These are phyloP conservation scores for Creontiades dilutus DNA, from an alignment of 2,888 invertebrate genomes.

Conservation along the genomic window DNA sequence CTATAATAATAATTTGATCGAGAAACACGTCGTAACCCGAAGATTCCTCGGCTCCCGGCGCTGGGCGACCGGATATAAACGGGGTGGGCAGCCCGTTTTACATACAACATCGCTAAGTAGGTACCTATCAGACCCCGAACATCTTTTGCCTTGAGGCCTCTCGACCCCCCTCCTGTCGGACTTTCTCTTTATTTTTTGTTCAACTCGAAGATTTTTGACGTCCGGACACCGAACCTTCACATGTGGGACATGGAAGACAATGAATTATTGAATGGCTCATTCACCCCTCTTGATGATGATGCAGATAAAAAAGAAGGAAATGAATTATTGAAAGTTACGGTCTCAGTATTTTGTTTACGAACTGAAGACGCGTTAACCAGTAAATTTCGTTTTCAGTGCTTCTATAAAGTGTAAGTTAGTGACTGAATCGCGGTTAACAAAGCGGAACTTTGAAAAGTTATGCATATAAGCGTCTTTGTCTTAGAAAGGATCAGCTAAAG, in stretches of 20 bases:
- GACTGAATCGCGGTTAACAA: too few species aligned
- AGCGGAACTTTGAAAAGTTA: too few species aligned
- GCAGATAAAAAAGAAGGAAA: not conserved
- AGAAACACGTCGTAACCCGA: not conserved
- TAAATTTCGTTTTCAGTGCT: too few species aligned
- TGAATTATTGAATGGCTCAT: conserved; percentile 22
- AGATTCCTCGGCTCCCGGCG: not conserved
- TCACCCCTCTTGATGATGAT: not conserved
- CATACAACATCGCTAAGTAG: conserved; percentile 64
- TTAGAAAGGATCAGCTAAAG: too few species aligned
- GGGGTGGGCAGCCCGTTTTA: conserved; percentile 24
- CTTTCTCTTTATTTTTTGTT: not conserved
- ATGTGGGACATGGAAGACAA: not conserved
- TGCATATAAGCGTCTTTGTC: too few species aligned
- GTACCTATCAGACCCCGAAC: conserved; percentile 41
- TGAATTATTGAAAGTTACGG: not conserved
- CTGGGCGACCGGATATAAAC: not conserved
- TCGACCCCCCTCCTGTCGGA: not conserved
- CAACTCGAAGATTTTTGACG: not conserved
- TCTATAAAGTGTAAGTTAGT: too few species aligned
- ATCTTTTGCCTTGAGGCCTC: conserved; percentile 40
- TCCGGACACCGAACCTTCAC: not conserved
- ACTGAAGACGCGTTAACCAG: not conserved
- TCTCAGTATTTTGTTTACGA: not conserved
- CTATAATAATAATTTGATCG: not conserved